Evolutionary conservation across 2,888 invertebrate species (phyloP), one percentile per base, ranked within the genome.

Genomic region (Nomada fucata): DNA sequence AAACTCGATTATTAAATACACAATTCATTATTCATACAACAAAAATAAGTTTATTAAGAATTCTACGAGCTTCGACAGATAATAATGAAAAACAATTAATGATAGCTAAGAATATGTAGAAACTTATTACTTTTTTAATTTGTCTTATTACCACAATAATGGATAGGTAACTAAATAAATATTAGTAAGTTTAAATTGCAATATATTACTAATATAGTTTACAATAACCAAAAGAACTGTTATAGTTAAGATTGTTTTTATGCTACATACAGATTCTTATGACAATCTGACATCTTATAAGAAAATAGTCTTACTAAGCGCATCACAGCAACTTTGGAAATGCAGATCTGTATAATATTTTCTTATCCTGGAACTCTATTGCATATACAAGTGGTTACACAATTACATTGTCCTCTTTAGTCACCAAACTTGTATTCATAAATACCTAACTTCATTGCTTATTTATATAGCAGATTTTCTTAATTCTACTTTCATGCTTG

Each of bases 281-380:
- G 76, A 88, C 75, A 89, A 87, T 79, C 80, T 84, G 86, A 88
- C 69, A 79, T 87, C 71, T 83, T 84, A 85, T 89, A 89, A 85
- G 89, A 90, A 91, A 91, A 91, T 91, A 91, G 83, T 90, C 88
- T 90, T 87, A 88, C 85, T 88, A 89, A 90, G 84, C 86, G 86
- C 90, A 92, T 92, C 91, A 91, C 90, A 92, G 90, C 84, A 87
- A 89, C 88, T 90, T 90, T 89, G 69, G 86, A 92, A 92, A 91
- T 92, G 91, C 90, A 90, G 85, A 91, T 90, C 85, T 85, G 82
- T 89, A 83, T 86, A 84, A 87, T 88, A 79, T 86, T 36, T 36
- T 36, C 86, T 81, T 84, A 86, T 78, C 52, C 74, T 86, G 79
- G 84, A 89, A 83, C 50, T 85, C 83, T 77, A 83, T 86, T 86